Percentiles rank a stretch among this genome's conserved stretches.
Conservation (phyloP, 2,113 vertebrate species). For the Helogale parvula region DNA sequence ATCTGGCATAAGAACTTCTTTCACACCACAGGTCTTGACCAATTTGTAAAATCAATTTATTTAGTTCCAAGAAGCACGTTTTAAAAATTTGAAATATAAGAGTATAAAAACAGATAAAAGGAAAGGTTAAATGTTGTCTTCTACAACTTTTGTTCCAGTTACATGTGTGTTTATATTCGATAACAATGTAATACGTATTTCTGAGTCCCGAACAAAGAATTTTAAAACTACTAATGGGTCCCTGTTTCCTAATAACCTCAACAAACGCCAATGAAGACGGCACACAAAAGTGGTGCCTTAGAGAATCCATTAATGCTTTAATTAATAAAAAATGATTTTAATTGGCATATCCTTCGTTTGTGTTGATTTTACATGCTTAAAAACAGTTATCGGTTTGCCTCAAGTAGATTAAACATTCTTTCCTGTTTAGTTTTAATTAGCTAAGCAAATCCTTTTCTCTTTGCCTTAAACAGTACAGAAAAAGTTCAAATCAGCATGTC, state of each 20-base stretch:
- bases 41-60: slow-evolving; percentile 18
- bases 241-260: slow-evolving; percentile 36
- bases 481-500: slow-evolving; percentile 49
- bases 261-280: slow-evolving; percentile 3
- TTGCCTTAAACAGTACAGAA: slow-evolving; percentile 42
- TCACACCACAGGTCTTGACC: not conserved
- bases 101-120: slow-evolving; percentile 25
- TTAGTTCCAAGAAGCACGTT: not conserved
- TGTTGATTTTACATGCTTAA: slow-evolving; percentile 59
- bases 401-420: slow-evolving; percentile 49
- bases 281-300: not conserved
- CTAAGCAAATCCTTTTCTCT: slow-evolving; percentile 62
- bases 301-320: slow-evolving; percentile 34
- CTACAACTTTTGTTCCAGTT: slow-evolving; percentile 17
- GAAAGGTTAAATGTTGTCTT: slow-evolving; percentile 24
- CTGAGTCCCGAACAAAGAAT: not conserved
- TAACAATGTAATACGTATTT: not conserved
- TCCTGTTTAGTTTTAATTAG: slow-evolving; percentile 67
- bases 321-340: slow-evolving; percentile 49
- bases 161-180: not conserved
- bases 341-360: slow-evolving; percentile 25
- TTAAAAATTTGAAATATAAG: not conserved
- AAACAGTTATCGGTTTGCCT: slow-evolving; percentile 47
- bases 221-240: slow-evolving; percentile 30
- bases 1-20: not conserved